phyloP scores from a whole-genome alignment of 2,113 vertebrate genomes.

The Pollimyrus isidori region DNA sequence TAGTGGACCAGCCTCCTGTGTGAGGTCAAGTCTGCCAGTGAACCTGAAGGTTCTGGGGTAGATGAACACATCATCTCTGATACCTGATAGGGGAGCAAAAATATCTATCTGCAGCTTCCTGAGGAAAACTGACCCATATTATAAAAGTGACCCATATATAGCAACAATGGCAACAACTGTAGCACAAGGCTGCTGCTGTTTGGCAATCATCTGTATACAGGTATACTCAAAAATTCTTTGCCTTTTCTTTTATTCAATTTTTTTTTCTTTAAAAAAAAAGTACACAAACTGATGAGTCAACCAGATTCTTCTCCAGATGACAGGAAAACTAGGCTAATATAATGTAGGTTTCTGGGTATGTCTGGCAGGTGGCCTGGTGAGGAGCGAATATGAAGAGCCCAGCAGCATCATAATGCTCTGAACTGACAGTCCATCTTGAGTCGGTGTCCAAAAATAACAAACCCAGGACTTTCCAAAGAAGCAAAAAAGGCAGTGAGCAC shows the following conservation, averaged over 20 bases:
- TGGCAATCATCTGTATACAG: not conserved
- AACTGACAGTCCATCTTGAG: not conserved
- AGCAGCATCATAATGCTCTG: not conserved
- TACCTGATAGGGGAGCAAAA: not conserved
- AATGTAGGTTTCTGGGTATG: not conserved
- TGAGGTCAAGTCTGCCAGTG: not conserved
- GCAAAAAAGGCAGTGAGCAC: not conserved
- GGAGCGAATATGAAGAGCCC: not conserved
- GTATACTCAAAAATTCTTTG: not conserved
- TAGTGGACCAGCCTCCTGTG: not conserved
- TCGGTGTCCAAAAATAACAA: not conserved
- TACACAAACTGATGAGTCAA: not conserved
- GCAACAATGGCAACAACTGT: not conserved
- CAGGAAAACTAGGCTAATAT: not conserved
- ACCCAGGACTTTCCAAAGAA: not conserved
- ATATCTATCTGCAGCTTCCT: not conserved
- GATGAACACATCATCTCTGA: not conserved
- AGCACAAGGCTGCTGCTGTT: not conserved
- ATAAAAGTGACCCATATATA: not conserved
- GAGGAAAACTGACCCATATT: not conserved
- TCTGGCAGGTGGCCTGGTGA: not conserved
- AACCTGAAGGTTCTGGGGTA: not conserved
- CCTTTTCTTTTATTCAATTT: not conserved
- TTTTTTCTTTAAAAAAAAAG: not conserved
- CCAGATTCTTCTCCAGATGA: not conserved